Percentiles rank a stretch among this genome's conserved stretches.
phyloP scores from a whole-genome alignment of 2,888 invertebrate genomes.

The Aquatica leii region DNA sequence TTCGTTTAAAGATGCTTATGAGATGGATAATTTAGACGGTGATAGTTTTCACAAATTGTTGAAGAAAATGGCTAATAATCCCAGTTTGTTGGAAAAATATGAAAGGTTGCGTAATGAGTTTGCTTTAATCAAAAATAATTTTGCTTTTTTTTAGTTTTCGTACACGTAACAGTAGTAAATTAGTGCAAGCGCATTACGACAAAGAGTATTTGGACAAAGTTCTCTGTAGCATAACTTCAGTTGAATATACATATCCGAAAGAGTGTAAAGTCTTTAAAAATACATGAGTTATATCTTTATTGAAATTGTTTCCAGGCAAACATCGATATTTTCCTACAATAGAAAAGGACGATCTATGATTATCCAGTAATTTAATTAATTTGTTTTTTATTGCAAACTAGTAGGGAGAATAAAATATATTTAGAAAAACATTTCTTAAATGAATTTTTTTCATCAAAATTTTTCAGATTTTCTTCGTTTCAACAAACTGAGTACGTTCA shows the following conservation, averaged over 20 bases:
- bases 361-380: too few species aligned
- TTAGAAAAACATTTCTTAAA: too few species aligned
- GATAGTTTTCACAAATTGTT: slow-evolving; percentile 57
- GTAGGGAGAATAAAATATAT: too few species aligned
- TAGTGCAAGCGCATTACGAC: slow-evolving; percentile 44
- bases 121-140: slow-evolving; percentile 56
- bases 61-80: slow-evolving; percentile 54
- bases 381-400: too few species aligned
- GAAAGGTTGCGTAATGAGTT: slow-evolving; percentile 48
- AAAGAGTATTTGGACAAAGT: slow-evolving; percentile 40
- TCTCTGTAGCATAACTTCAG: slow-evolving; percentile 41
- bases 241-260: slow-evolving; percentile 36
- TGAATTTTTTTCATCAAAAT: too few species aligned
- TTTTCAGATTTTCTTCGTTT: too few species aligned
- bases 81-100: slow-evolving; percentile 54
- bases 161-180: too few species aligned
- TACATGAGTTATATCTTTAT: too few species aligned
- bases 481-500: too few species aligned
- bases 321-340: too few species aligned
- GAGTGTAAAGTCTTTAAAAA: slow-evolving; percentile 29
- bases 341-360: too few species aligned
- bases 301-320: too few species aligned
- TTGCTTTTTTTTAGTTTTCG: slow-evolving; percentile 35
- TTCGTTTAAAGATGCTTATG: slow-evolving; percentile 71
- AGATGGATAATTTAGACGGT: slow-evolving; percentile 52